These are phyloP conservation scores for Plectus sambesii DNA, from an alignment of 1,140 invertebrate species.

Conservation along the genomic window DNA sequence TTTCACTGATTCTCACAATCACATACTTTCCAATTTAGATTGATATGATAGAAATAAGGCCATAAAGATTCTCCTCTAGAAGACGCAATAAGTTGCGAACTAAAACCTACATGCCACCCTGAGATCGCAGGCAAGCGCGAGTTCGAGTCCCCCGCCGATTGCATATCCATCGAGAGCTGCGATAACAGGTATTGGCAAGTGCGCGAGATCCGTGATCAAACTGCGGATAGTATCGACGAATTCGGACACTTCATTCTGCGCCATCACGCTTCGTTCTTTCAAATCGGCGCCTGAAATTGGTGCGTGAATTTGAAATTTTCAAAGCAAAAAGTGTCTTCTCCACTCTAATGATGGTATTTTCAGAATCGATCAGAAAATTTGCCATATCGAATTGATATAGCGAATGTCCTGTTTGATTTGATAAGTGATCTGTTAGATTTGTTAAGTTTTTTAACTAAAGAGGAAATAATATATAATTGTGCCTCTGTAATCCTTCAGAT, in stretches of 20 bases:
- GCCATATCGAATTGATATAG: no score
- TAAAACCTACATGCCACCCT: constrained; percentile 57
- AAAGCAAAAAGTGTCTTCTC: no score
- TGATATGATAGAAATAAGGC: constrained; percentile 52
- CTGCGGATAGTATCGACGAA: constrained; percentile 63
- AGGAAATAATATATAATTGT: no score
- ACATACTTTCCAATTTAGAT: no score
- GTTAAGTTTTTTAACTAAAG: neutral
- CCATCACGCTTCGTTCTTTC: constrained; percentile 75
- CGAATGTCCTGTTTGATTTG: no score
- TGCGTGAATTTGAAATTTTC: no score
- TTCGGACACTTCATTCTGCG: constrained; percentile 60
- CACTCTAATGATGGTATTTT: no score
- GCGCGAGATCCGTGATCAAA: constrained; percentile 61
- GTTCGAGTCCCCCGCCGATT: constrained; percentile 81
- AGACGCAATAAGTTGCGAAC: constrained; percentile 11
- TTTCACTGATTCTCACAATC: no score
- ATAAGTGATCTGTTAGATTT: no score
- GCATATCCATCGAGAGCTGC: constrained; percentile 87
- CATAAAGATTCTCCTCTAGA: no score
- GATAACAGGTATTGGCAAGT: constrained; percentile 79
- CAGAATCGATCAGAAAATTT: no score
- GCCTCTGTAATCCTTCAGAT: no score
- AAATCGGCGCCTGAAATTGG: constrained; percentile 77
- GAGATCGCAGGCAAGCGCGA: constrained; percentile 84